These are phyloP conservation scores for Stichodactyla mertensii DNA, from an alignment of 64 coral and sea anemone genomes.

Conservation along the genomic window DNA sequence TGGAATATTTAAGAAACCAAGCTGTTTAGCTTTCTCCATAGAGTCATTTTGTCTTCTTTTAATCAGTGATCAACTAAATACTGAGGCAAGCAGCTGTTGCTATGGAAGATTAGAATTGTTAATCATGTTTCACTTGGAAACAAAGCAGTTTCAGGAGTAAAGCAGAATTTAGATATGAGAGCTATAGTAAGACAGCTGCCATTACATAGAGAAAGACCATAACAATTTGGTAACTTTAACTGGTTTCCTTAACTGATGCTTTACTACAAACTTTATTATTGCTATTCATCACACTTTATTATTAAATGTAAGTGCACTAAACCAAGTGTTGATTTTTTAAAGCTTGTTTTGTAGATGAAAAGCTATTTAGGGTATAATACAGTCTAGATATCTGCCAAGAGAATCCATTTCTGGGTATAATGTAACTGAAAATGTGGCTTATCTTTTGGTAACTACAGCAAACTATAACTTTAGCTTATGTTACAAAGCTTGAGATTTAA, in stretches of 20 bases:
- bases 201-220: background rate
- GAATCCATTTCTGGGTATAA: background rate
- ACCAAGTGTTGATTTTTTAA: no score
- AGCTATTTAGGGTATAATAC: no score
- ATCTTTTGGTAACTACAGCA: background rate
- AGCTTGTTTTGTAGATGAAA: no score
- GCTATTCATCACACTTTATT: background rate
- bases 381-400: no score
- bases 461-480: background rate
- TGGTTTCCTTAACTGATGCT: background rate
- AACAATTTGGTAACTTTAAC: background rate
- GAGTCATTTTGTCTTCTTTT: background rate
- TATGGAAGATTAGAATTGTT: background rate
- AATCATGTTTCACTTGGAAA: background rate
- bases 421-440: background rate
- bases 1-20: background rate
- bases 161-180: background rate
- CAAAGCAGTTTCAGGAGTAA: background rate
- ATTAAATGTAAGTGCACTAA: background rate
- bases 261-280: background rate
- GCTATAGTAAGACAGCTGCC: background rate
- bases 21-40: background rate
- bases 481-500: background rate
- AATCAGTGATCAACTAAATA: slow-evolving; percentile 3
- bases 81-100: slow-evolving; percentile 9